Percentiles rank a stretch among this genome's conserved stretches.
phyloP scores from a whole-genome alignment of 2,888 invertebrate genomes.

The Xestia xanthographa region DNA sequence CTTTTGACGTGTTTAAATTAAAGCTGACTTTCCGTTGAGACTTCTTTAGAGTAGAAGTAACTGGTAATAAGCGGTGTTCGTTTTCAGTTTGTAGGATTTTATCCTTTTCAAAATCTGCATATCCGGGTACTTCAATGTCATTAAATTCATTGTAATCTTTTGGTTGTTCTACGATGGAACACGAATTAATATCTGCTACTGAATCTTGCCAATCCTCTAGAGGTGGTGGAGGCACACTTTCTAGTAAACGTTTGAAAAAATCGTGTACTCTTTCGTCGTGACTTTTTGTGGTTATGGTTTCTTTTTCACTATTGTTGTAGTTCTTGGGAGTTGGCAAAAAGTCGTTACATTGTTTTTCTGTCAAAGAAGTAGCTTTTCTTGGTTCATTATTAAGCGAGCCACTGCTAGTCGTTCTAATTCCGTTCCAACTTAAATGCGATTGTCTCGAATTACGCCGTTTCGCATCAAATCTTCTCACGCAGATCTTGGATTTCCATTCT shows the following conservation, averaged over 20 bases:
- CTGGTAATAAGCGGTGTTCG: slow-evolving; percentile 66
- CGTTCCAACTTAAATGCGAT: slow-evolving; percentile 70
- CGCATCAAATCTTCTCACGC: slow-evolving; percentile 76
- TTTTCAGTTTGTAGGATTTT: slow-evolving; percentile 71
- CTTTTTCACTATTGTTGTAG: slow-evolving; percentile 28
- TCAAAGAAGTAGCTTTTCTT: slow-evolving; percentile 71
- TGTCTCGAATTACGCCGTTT: slow-evolving; percentile 73
- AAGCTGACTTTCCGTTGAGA: slow-evolving; percentile 76
- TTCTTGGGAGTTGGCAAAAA: not conserved
- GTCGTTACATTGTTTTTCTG: slow-evolving; percentile 60
- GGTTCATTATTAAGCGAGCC: slow-evolving; percentile 70
- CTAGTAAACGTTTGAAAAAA: slow-evolving; percentile 80
- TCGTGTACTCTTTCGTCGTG: slow-evolving; percentile 78
- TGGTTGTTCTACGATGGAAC: slow-evolving; percentile 62
- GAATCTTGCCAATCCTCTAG: slow-evolving; percentile 69
- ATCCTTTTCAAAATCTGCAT: slow-evolving; percentile 80
- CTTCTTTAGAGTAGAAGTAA: slow-evolving; percentile 83
- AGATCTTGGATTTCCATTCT: slow-evolving; percentile 84
- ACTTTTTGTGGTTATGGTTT: slow-evolving; percentile 41
- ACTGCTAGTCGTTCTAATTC: slow-evolving; percentile 68
- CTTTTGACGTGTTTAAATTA: slow-evolving; percentile 70
- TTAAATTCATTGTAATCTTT: slow-evolving; percentile 70
- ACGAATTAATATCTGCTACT: slow-evolving; percentile 46
- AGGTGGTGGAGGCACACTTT: slow-evolving; percentile 84
- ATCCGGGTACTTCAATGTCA: slow-evolving; percentile 80